Percentiles rank a stretch among this genome's conserved stretches.
Evolutionary conservation across 2,888 invertebrate genomes (phyloP).

Genomic region (Bombyx huttoni): DNA sequence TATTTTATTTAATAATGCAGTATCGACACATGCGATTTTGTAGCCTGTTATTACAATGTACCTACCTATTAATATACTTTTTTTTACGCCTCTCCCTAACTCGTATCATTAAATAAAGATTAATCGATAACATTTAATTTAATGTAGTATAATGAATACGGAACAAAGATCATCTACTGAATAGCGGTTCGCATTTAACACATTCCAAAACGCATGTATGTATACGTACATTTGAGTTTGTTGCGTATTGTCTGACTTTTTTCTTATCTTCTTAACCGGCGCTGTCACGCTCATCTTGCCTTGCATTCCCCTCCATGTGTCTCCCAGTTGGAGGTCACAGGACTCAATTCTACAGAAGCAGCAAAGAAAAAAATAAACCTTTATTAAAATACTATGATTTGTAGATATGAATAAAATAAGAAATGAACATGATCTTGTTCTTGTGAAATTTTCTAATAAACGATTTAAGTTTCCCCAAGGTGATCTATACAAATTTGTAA

Average conservation of each 20-base stretch:
- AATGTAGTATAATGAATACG: neutral
- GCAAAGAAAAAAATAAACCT: slow-evolving; percentile 65
- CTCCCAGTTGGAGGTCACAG: slow-evolving; percentile 84
- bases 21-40: too few relatives aligned
- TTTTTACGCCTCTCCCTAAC: too few relatives aligned
- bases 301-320: slow-evolving; percentile 84
- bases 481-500: too few relatives aligned
- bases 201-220: slow-evolving; percentile 36
- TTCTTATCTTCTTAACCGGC: slow-evolving; percentile 78
- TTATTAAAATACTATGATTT: slow-evolving; percentile 39
- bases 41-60: too few relatives aligned
- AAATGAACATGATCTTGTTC: slow-evolving; percentile 15
- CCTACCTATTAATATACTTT: too few relatives aligned
- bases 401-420: slow-evolving; percentile 17
- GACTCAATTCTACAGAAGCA: slow-evolving; percentile 85
- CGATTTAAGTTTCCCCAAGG: neutral
- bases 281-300: slow-evolving; percentile 87
- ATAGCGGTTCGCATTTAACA: slow-evolving; percentile 12
- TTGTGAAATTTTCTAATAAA: slow-evolving; percentile 9
- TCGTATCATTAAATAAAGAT: too few relatives aligned
- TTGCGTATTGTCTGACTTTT: slow-evolving; percentile 79
- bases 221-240: slow-evolving; percentile 76
- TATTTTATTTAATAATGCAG: too few relatives aligned
- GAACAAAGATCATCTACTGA: neutral
- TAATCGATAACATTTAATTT: too few relatives aligned